These are phyloP conservation scores for Pseudomugil tenellus DNA, from an alignment of 2,797 vertebrate species.

Conservation along the genomic window DNA sequence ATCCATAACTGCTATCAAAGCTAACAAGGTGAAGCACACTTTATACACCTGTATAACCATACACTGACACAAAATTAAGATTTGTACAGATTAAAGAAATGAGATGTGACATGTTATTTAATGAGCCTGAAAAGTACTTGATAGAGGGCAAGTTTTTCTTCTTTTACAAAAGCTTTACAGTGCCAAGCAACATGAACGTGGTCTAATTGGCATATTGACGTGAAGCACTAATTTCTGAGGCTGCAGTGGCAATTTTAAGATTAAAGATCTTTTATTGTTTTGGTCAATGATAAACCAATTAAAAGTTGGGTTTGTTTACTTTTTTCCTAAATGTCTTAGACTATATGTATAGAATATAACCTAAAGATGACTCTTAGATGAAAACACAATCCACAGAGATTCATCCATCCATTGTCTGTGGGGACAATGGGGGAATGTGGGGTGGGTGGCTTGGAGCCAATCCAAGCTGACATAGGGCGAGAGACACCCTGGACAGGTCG, in stretches of 20 bases:
- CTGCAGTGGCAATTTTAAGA: neutral
- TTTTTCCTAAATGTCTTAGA: too few relatives aligned
- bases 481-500: too few relatives aligned
- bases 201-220: neutral
- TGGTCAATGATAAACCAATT: neutral
- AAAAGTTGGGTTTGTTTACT: neutral
- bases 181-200: neutral
- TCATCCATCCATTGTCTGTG: too few relatives aligned
- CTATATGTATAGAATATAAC: too few relatives aligned
- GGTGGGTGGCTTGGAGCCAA: too few relatives aligned
- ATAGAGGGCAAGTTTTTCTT: neutral
- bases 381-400: too few relatives aligned
- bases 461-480: too few relatives aligned
- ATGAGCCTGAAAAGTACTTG: neutral
- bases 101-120: neutral
- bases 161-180: neutral
- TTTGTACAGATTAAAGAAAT: slow-evolving; percentile 1
- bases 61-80: neutral
- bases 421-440: too few relatives aligned
- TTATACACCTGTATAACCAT: neutral
- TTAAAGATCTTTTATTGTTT: neutral
- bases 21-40: slow-evolving; percentile 55
- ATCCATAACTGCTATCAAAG: slow-evolving; percentile 68
- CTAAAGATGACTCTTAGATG: too few relatives aligned
- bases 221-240: neutral